phyloP scores from a whole-genome alignment of 2,797 vertebrate genomes.

The Cetoscarus ocellatus region DNA sequence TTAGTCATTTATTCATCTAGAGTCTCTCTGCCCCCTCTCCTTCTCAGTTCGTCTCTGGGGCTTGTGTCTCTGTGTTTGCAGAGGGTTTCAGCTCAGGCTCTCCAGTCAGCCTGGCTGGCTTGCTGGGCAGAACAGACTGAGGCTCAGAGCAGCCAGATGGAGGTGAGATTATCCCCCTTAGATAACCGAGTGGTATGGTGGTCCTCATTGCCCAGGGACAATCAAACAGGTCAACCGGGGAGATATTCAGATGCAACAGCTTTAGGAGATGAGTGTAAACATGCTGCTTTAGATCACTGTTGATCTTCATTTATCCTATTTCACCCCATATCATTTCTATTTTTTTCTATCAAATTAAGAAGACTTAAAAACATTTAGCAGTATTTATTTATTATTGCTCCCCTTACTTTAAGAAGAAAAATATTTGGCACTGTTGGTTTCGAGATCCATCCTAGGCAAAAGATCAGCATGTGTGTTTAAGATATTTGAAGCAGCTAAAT shows the following conservation, averaged over 20 bases:
- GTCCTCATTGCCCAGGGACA: conserved; percentile 28
- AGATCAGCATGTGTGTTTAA: conserved; percentile 2
- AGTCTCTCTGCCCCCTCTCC: neutral
- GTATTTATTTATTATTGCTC: neutral
- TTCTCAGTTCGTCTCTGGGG: neutral
- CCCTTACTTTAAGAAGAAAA: too few relatives aligned
- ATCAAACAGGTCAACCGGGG: conserved; percentile 7
- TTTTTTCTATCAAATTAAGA: too few relatives aligned
- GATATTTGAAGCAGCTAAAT: neutral
- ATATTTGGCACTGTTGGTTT: too few relatives aligned
- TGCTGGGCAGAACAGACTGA: conserved; percentile 41
- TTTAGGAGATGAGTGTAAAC: neutral
- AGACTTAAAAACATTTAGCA: conserved; percentile 4
- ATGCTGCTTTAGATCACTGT: too few relatives aligned
- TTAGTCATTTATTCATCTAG: neutral
- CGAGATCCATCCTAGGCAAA: neutral
- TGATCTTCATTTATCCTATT: too few relatives aligned
- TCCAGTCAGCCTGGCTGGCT: conserved; percentile 34
- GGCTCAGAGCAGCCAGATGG: conserved; percentile 66
- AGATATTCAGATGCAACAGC: conserved; percentile 8
- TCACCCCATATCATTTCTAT: too few relatives aligned
- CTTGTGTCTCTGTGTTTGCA: conserved; percentile 5
- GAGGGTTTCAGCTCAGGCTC: conserved; percentile 31
- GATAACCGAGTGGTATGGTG: conserved; percentile 56
- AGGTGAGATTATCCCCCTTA: conserved; percentile 69